phyloP scores from a whole-genome alignment of 2,113 vertebrate species.

The Anarrhichthys ocellatus region DNA sequence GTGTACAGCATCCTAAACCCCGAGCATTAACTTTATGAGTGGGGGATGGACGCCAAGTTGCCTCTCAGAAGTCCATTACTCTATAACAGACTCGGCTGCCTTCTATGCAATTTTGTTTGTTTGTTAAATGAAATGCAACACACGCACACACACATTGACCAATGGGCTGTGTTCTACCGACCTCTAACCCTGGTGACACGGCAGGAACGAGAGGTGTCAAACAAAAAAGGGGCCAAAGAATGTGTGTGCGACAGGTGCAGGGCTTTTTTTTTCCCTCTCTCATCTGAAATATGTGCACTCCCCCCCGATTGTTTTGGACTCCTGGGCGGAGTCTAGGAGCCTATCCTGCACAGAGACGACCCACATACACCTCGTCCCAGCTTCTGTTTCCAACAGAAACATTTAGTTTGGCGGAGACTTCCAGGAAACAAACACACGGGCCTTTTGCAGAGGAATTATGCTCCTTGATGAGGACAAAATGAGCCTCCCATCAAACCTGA shows the following conservation, averaged over 20 bases:
- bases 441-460: background rate
- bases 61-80: slow-evolving; percentile 39
- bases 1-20: slow-evolving; percentile 21
- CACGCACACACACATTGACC: background rate
- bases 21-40: slow-evolving; percentile 49
- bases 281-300: slow-evolving; percentile 61
- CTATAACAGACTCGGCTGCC: slow-evolving; percentile 38
- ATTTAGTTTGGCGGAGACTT: background rate
- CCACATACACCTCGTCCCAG: background rate
- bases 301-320: slow-evolving; percentile 57
- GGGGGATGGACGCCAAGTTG: background rate
- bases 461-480: background rate
- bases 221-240: slow-evolving; percentile 71
- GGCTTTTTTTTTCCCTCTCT: slow-evolving; percentile 46
- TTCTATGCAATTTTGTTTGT: slow-evolving; percentile 33
- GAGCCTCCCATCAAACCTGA: background rate
- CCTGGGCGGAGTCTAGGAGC: slow-evolving; percentile 19
- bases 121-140: slow-evolving; percentile 20
- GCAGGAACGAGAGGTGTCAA: slow-evolving; percentile 68
- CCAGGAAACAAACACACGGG: slow-evolving; percentile 10
- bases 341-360: slow-evolving; percentile 25
- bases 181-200: slow-evolving; percentile 56
- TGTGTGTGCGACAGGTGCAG: slow-evolving; percentile 77
- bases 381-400: slow-evolving; percentile 27
- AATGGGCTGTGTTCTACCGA: slow-evolving; percentile 31